Evolutionary conservation across 2,797 vertebrate species (phyloP).

Genomic region (Otolemur crassicaudatus): DNA sequence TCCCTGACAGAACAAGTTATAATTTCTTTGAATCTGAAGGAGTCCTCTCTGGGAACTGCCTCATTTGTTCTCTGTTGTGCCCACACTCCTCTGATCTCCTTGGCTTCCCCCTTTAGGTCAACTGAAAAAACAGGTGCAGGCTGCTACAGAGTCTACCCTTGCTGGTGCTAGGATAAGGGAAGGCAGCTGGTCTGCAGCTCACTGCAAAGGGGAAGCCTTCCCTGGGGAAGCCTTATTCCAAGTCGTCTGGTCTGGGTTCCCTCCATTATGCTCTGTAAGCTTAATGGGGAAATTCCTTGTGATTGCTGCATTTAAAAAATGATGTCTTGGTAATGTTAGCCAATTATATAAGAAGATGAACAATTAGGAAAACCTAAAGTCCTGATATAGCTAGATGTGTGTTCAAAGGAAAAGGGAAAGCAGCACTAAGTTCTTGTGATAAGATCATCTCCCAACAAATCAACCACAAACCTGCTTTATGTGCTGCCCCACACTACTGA

Average conservation of each 20-base stretch:
- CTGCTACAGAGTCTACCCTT: too few relatives aligned
- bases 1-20: neutral
- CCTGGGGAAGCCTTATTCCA: neutral
- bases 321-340: neutral
- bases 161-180: neutral
- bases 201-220: too few relatives aligned
- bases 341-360: constrained; percentile 22
- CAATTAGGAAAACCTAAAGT: neutral
- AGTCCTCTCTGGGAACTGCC: neutral
- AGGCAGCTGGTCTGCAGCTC: rapidly evolving
- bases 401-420: neutral
- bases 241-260: neutral
- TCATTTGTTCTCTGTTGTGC: too few relatives aligned
- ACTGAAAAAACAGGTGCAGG: neutral
- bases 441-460: neutral
- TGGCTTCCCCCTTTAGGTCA: too few relatives aligned
- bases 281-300: neutral
- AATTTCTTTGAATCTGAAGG: neutral
- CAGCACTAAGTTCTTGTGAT: neutral
- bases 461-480: neutral
- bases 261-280: neutral
- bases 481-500: neutral
- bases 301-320: neutral
- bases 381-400: neutral
- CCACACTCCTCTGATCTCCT: neutral